These are phyloP conservation scores for Lithosia quadra DNA, from an alignment of 2,888 invertebrate species.

Conservation along the genomic window DNA sequence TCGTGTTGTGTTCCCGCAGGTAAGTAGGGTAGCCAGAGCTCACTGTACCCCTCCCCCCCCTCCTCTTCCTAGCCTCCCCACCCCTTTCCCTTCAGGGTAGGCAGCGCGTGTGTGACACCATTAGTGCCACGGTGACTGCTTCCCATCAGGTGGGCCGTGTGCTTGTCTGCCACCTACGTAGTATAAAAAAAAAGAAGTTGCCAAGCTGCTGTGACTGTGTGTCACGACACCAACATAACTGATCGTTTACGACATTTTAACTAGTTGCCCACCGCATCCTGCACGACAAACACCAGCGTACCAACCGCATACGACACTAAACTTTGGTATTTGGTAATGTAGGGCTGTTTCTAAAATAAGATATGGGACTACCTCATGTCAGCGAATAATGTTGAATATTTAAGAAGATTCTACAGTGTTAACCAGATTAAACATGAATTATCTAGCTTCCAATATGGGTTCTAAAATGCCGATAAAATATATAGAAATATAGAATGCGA, in stretches of 20 bases:
- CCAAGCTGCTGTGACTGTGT: constrained; percentile 8
- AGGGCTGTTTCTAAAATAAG: background rate
- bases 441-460: background rate
- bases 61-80: no score
- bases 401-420: background rate
- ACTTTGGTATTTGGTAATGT: background rate
- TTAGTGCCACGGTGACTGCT: no score
- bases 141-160: no score
- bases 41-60: no score
- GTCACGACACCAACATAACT: constrained; percentile 19
- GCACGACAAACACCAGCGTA: constrained; percentile 30
- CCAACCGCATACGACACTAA: constrained; percentile 10
- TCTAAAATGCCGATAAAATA: background rate
- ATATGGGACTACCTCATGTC: background rate
- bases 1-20: no score
- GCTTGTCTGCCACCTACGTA: no score
- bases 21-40: no score
- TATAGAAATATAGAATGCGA: no score
- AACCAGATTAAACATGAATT: no score
- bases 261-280: constrained; percentile 54
- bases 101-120: no score
- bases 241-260: constrained; percentile 34
- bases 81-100: no score
- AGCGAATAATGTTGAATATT: background rate
- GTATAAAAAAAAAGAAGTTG: background rate